A percentile compares a stretch with the other conserved stretches of the same genome.
phyloP scores from a whole-genome alignment of 2,113 vertebrate genomes.

The Promerops cafer region DNA sequence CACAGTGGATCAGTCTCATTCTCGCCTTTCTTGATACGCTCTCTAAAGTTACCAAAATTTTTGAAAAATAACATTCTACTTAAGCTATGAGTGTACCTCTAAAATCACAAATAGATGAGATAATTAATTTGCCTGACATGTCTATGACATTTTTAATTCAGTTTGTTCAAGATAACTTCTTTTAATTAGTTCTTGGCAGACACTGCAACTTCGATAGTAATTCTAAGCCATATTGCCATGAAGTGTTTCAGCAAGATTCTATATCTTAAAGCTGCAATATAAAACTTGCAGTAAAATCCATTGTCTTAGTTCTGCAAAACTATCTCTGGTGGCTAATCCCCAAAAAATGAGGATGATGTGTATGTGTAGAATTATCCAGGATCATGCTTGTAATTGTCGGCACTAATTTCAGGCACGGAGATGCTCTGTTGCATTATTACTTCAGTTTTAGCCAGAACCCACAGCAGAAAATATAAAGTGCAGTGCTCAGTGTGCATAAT shows the following conservation, averaged over 20 bases:
- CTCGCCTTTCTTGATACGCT: not conserved
- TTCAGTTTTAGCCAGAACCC: not conserved
- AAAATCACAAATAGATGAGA: conserved; percentile 7
- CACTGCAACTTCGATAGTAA: not conserved
- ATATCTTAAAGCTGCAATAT: not conserved
- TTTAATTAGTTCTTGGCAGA: conserved; percentile 65
- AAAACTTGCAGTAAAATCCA: not conserved
- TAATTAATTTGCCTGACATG: conserved; percentile 22
- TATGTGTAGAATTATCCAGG: not conserved
- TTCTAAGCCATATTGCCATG: not conserved
- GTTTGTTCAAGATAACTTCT: not conserved
- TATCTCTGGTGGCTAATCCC: not conserved
- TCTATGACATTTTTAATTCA: not conserved
- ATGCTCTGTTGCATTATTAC: not conserved
- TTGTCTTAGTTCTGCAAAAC: not conserved
- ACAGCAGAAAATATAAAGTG: not conserved
- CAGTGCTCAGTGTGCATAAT: not conserved
- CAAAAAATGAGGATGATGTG: not conserved
- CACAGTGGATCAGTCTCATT: not conserved
- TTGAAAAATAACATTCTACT: not conserved
- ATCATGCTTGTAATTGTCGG: not conserved
- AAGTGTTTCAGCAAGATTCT: conserved; percentile 8
- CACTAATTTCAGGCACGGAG: not conserved
- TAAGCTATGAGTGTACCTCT: not conserved
- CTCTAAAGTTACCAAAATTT: not conserved